Conservation (phyloP, 2,888 invertebrate species). For the Dasysyrphus tricinctus region DNA sequence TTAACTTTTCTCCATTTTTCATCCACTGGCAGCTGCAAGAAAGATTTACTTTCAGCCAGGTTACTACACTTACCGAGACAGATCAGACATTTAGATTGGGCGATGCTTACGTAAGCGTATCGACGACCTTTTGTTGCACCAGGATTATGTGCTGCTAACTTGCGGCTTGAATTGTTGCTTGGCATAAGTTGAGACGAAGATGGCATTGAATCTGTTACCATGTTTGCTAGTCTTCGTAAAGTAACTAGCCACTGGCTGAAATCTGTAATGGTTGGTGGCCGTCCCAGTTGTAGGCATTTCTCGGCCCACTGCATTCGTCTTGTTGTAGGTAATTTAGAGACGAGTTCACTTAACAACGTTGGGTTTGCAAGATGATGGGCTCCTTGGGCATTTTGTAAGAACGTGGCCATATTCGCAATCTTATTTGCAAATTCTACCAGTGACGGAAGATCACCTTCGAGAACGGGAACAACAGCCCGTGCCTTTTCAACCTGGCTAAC, state of each 20-base stretch:
- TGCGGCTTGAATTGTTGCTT: neutral
- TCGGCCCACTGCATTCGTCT: neutral
- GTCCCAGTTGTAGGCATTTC: neutral
- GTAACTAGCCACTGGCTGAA: neutral
- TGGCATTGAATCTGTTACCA: neutral
- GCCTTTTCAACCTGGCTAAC: neutral
- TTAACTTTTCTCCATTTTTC: too few relatives aligned
- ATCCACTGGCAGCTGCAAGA: too few relatives aligned
- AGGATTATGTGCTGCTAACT: neutral
- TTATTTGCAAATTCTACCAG: neutral
- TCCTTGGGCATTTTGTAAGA: neutral
- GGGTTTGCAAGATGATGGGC: neutral
- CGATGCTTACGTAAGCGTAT: too few relatives aligned
- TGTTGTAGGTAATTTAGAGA: neutral
- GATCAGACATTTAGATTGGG: too few relatives aligned
- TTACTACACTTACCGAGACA: too few relatives aligned
- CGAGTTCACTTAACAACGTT: neutral
- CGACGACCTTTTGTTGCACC: neutral
- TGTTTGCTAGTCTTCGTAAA: neutral
- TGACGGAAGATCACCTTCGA: neutral
- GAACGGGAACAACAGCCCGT: neutral
- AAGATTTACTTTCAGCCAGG: too few relatives aligned
- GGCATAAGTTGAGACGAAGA: neutral
- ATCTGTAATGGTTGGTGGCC: neutral
- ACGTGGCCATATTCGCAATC: neutral